These are phyloP conservation scores for Chelmon rostratus DNA, from an alignment of 2,797 vertebrate species.

Conservation along the genomic window DNA sequence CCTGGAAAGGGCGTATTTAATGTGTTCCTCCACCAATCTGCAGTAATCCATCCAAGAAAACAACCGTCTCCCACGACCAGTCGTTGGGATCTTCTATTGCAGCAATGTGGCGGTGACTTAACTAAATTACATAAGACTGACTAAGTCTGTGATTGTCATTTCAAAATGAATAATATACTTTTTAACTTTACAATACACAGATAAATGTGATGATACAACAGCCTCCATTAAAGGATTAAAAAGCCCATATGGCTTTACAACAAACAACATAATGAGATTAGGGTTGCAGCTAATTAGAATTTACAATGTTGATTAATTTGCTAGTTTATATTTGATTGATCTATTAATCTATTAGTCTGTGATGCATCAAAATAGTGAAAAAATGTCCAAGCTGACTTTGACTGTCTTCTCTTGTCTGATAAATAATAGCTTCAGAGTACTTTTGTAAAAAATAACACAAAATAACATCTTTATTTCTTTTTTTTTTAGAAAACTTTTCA, in stretches of 20 bases:
- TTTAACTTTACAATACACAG: background rate
- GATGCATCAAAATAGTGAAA: background rate
- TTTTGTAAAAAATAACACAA: background rate
- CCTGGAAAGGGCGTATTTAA: slow-evolving; percentile 65
- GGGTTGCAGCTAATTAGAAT: background rate
- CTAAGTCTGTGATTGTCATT: background rate
- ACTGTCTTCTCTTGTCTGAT: background rate
- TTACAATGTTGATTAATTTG: background rate
- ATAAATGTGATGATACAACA: background rate
- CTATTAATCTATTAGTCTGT: background rate
- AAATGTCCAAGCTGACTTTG: background rate
- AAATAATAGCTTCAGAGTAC: background rate
- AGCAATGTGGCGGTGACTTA: slow-evolving; percentile 35
- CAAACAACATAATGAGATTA: background rate
- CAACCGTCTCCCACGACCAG: slow-evolving; percentile 42
- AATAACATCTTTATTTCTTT: background rate
- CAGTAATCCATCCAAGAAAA: slow-evolving; percentile 72
- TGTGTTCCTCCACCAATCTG: slow-evolving; percentile 66
- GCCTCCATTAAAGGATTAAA: background rate
- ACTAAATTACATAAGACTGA: slow-evolving; percentile 54
- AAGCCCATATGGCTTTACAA: background rate
- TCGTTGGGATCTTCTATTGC: slow-evolving; percentile 38
- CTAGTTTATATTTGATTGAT: background rate
- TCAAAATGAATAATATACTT: background rate
- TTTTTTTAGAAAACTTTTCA: background rate